Evolutionary conservation across 2,888 invertebrate species (phyloP), one percentile per base, ranked within the genome.

Genomic region (Himalopsyche tibetana): DNA sequence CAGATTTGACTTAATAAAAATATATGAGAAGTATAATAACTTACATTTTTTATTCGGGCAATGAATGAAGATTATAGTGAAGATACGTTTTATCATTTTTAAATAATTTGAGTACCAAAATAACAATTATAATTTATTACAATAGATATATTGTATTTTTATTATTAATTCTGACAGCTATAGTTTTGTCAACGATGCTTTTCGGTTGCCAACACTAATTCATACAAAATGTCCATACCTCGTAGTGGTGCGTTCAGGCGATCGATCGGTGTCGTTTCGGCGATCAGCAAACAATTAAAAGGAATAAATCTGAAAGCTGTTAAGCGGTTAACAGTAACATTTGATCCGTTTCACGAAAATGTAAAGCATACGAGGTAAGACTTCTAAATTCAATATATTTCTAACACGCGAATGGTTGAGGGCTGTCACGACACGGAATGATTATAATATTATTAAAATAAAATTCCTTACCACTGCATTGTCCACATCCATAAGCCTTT

Each of bases 301-400:
- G 90, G 91, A 88, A 91, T 98, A 12, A 96, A 96, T 93, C 93
- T 98, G 87, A 96, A 96, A 91, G 96, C 96, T 79, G 96, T 96
- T 0, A 96, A 96, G 90, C 94, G 95, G 91, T 94, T 98, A 87
- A 94, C 95, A 83, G 94, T 97, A 83, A 95, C 95, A 91, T 97
- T 98, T 90, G 98, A 98, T 92, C 98, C 98, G 5, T 98, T 98
- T 91, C 94, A 95, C 89, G 93, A 95, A 89, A 95, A 95, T 91
- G 95, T 95, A 86, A 93, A 92, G 88, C 94, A 94, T 89, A 94
- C 94, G 89, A 94, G 95, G 95, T 95, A 87, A 82, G 84, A 63
- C 15, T n/a, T 19, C 8, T 51, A 4, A 15, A 51, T 19, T 28
- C 28, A 5, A 36, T 38, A 15, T 15, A 51, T 15, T 19, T n/a